These are phyloP conservation scores for Pissodes strobi DNA, from an alignment of 1,140 invertebrate genomes.

Conservation along the genomic window DNA sequence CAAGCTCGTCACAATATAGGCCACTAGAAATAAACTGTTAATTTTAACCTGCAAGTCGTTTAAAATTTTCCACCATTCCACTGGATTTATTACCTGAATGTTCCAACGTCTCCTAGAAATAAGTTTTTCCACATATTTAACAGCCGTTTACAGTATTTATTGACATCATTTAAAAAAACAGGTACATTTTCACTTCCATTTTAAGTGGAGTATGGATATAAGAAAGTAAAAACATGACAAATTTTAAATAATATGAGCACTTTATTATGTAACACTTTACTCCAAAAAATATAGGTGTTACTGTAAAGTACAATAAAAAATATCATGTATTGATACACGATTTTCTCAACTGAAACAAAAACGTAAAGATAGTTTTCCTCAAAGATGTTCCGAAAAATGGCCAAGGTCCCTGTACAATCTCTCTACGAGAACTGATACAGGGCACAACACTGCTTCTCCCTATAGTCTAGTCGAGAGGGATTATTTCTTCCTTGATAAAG, in stretches of 20 bases:
- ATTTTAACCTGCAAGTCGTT: too few relatives aligned
- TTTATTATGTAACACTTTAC: constrained; percentile 23
- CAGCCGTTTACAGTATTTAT: too few relatives aligned
- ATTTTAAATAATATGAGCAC: constrained; percentile 17
- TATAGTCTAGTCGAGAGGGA: constrained; percentile 65
- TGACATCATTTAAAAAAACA: too few relatives aligned
- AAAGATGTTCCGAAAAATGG: background rate
- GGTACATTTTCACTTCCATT: too few relatives aligned
- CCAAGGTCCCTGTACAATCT: constrained; percentile 5
- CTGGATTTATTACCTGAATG: too few relatives aligned
- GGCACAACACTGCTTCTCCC: background rate
- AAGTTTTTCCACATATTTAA: too few relatives aligned
- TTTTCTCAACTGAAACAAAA: background rate
- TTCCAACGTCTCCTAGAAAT: too few relatives aligned
- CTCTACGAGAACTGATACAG: constrained; percentile 1
- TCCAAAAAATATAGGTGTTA: constrained; percentile 15
- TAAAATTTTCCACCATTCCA: too few relatives aligned
- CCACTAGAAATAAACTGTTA: too few relatives aligned
- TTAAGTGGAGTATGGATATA: too few relatives aligned
- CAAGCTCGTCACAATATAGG: too few relatives aligned
- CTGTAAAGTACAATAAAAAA: constrained; percentile 7
- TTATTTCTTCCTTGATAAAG: constrained; percentile 95
- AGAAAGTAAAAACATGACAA: too few relatives aligned
- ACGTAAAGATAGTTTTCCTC: constrained; percentile 2
- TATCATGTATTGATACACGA: background rate